Conservation (phyloP, 2,797 vertebrate species). For the Falco rusticolus region DNA sequence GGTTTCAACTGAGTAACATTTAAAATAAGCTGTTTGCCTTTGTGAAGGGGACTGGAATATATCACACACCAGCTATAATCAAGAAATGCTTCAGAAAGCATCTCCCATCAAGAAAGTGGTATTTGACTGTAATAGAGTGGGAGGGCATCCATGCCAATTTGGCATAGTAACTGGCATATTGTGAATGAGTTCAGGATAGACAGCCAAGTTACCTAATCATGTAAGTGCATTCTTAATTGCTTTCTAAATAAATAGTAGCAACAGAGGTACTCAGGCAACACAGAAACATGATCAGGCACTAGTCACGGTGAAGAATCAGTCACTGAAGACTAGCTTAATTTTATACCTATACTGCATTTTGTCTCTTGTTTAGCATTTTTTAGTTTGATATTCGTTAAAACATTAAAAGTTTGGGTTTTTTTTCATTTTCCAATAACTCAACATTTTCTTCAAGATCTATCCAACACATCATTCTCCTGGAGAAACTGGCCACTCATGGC, state of each 20-base stretch:
- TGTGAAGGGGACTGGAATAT: background rate
- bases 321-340: background rate
- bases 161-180: background rate
- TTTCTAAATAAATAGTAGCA: background rate
- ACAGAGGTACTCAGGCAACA: background rate
- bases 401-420: accelerated
- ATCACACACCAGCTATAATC: background rate
- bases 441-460: background rate
- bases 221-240: background rate
- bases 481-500: too few species aligned
- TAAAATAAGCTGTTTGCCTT: background rate
- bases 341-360: background rate
- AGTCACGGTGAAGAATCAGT: background rate
- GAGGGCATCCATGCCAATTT: background rate
- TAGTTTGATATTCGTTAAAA: background rate
- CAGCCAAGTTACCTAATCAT: background rate
- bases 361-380: background rate
- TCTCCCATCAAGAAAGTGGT: background rate
- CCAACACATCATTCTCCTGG: too few species aligned
- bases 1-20: background rate
- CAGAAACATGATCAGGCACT: background rate
- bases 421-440: background rate
- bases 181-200: background rate
- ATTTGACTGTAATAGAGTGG: background rate
- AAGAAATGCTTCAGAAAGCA: background rate